Base-by-base conservation (phyloP, 2,113 vertebrate species). In the Cochlearius cochlearius region DNA sequence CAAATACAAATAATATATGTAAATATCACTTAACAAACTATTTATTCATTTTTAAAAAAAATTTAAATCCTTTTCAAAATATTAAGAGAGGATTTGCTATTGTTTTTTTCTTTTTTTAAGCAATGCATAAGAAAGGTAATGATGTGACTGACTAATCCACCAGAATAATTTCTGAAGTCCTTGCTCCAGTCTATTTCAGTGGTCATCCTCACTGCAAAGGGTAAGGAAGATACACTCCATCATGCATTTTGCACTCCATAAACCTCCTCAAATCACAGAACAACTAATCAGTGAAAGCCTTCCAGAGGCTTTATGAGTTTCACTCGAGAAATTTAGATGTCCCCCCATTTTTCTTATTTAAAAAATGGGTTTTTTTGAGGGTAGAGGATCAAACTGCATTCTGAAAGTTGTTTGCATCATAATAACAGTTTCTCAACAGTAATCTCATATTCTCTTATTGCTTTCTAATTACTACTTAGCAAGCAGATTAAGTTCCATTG, bases 381-480 rank as follows among this genome's bases (percentile, higher is more conserved):
- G 15, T 11, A 55, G 76, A 18, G 66, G 83, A 88, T 87, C 47
- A 94, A 92, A 90, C 52, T 49, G 25, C n/a, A 88, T 96, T 98
- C 97, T 96, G 74, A 93, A 98, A 95, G 55, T 90, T 97, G 90
- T 98, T 98, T 98, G 94, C 91, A 94, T 97, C 94, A 96, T 95
- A 98, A 96, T 95, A 97, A 96, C 79, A 76, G 41, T 94, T 98
- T 97, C 86, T 97, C 88, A 92, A 86, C 84, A 97, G 87, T 96
- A 98, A 98, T 97, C 94, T 96, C 95, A 94, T 97, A 97, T 96
- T 97, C 94, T 97, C 86, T 97, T 95, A 96, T 90, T 97, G 92
- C 96, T 88, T 97, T 97, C 97, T 98, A 98, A 98, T 99, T 98
- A 98, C 97, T 98, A 97, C 96, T 98, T 98, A 98, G 97, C 94